Conservation (phyloP, 2,113 vertebrate species). For the Gobiocypris rarus region DNA sequence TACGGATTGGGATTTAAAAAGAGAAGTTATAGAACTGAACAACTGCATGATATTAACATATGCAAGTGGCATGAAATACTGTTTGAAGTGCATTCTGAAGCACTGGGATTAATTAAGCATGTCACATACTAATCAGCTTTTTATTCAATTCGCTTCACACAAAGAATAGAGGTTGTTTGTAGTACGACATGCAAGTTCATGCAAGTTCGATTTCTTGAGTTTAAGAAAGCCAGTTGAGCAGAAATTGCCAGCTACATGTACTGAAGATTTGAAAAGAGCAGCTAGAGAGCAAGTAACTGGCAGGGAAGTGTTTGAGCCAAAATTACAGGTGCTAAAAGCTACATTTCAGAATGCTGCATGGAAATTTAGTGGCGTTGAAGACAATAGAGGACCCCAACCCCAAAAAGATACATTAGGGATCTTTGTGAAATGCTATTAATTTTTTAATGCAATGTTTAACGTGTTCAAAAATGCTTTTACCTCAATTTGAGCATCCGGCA, state of each 20-base stretch:
- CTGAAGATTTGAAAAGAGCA: constrained; percentile 20
- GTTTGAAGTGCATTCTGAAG: constrained; percentile 49
- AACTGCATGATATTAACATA: constrained; percentile 41
- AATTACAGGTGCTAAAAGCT: constrained; percentile 21
- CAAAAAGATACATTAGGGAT: too few species aligned
- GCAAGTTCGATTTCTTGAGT: constrained; percentile 6
- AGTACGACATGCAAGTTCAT: constrained; percentile 14
- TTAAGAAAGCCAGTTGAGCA: background rate
- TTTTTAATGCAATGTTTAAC: background rate
- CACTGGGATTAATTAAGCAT: constrained; percentile 66
- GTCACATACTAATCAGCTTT: constrained; percentile 49
- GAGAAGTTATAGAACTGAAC: background rate
- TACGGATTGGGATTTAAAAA: background rate
- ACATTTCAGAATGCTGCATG: background rate
- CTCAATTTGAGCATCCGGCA: background rate
- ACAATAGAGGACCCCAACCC: too few species aligned
- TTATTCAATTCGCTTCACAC: constrained; percentile 51
- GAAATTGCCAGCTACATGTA: constrained; percentile 20
- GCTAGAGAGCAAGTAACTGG: constrained; percentile 18
- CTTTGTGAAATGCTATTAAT: too few species aligned
- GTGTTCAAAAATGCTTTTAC: constrained; percentile 4
- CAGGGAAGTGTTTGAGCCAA: background rate
- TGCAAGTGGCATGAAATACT: constrained; percentile 36
- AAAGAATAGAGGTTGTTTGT: background rate
- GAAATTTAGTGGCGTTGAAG: too few species aligned